Conservation (phyloP, 2,113 vertebrate species). For the Zosterops lateralis region DNA sequence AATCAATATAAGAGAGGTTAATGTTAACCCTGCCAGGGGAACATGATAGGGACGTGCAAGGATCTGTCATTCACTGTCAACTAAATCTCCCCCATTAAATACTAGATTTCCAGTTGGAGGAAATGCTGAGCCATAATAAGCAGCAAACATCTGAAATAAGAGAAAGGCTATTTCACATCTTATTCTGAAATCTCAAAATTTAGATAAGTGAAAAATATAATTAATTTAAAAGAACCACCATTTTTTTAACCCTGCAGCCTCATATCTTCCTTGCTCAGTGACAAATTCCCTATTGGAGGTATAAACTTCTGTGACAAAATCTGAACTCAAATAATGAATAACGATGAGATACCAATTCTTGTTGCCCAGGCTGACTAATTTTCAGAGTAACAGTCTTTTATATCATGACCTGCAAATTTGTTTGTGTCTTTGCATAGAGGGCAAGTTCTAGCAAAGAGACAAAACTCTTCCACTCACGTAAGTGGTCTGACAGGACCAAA, state of each 20-base stretch:
- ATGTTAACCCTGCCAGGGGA: neutral
- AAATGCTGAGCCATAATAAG: neutral
- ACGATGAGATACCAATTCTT: neutral
- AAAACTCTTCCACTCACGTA: neutral
- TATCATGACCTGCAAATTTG: neutral
- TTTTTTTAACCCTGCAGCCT: neutral
- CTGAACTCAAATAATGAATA: neutral
- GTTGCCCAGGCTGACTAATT: neutral
- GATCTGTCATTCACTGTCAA: neutral
- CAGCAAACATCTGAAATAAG: neutral
- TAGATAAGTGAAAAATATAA: neutral
- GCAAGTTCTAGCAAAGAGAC: neutral
- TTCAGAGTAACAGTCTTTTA: neutral
- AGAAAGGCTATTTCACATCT: neutral
- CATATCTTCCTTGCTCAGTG: neutral
- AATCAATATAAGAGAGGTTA: neutral
- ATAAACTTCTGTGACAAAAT: neutral
- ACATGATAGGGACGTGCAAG: neutral
- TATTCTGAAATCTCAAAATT: neutral
- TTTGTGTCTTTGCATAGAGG: neutral
- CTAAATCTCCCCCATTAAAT: neutral
- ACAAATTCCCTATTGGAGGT: neutral
- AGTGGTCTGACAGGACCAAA: neutral
- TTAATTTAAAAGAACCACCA: neutral
- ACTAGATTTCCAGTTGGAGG: neutral